A percentile compares a stretch with the other conserved stretches of the same genome.
These are phyloP conservation scores for Drosophila hamatofila DNA, from an alignment of 2,888 invertebrate species.

Conservation along the genomic window DNA sequence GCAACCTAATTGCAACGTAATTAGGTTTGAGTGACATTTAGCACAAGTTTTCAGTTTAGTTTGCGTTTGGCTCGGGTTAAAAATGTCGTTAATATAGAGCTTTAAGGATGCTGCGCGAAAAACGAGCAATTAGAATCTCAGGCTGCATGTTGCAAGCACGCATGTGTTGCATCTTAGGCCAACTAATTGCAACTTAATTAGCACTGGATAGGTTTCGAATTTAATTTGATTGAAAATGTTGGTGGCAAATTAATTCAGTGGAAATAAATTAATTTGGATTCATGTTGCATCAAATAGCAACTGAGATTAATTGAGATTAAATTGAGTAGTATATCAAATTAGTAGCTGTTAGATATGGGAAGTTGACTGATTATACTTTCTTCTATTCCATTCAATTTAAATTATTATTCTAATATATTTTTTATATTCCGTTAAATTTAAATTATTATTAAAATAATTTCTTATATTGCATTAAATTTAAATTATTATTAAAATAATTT, in stretches of 20 bases:
- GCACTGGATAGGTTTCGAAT: background rate
- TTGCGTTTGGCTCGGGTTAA: background rate
- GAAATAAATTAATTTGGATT: too few species aligned
- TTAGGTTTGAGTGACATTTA: slow-evolving; percentile 46
- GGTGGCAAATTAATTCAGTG: background rate
- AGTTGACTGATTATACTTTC: too few species aligned
- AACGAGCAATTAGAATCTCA: background rate
- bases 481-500: too few species aligned
- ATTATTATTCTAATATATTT: too few species aligned
- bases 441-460: too few species aligned
- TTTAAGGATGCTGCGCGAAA: background rate
- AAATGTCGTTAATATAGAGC: background rate
- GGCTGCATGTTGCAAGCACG: background rate
- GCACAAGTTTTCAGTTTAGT: slow-evolving; percentile 3
- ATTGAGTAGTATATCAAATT: too few species aligned
- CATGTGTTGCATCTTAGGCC: background rate
- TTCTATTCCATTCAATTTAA: too few species aligned
- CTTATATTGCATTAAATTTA: too few species aligned
- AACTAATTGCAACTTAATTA: slow-evolving; percentile 4
- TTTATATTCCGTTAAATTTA: too few species aligned
- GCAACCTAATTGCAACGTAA: slow-evolving; percentile 50
- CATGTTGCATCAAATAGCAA: too few species aligned
- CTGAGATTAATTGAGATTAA: background rate
- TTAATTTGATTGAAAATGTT: background rate
- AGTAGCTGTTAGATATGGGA: too few species aligned